phyloP scores from a whole-genome alignment of 2,797 vertebrate species.

The Sebastiscus albofasciatus region DNA sequence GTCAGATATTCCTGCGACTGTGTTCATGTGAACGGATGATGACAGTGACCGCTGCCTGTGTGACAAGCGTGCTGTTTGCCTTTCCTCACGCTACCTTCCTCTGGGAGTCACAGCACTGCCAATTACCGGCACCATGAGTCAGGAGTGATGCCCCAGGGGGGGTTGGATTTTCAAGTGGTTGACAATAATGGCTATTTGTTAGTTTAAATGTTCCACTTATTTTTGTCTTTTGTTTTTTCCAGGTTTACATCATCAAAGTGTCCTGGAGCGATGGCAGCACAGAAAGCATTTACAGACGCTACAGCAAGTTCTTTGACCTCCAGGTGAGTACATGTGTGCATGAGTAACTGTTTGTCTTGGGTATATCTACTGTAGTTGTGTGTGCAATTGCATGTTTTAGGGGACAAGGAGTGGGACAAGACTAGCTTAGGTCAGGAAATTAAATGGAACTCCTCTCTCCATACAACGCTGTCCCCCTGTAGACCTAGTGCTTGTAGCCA shows the following conservation, averaged over 20 bases:
- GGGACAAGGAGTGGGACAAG: neutral
- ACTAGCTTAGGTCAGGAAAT: neutral
- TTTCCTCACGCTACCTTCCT: neutral
- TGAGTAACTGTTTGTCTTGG: slow-evolving; percentile 30
- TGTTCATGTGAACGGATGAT: slow-evolving; percentile 17
- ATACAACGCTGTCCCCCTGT: neutral
- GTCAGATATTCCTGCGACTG: slow-evolving; percentile 19
- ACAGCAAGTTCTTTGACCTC: slow-evolving; percentile 99
- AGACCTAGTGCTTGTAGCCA: slow-evolving; percentile 6
- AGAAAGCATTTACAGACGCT: slow-evolving; percentile 94
- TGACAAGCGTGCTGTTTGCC: neutral
- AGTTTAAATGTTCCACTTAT: neutral
- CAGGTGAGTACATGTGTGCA: slow-evolving; percentile 85
- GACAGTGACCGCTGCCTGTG: neutral
- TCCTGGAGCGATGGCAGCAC: slow-evolving; percentile 95
- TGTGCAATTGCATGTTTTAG: neutral
- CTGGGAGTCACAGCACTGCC: neutral
- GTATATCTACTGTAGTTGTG: neutral
- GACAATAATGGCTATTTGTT: neutral
- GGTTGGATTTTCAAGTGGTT: neutral
- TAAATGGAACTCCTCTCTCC: neutral
- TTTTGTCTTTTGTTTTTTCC: slow-evolving; percentile 31
- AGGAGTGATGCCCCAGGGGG: neutral
- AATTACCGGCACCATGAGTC: slow-evolving; percentile 30
- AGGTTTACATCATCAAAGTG: slow-evolving; percentile 99